Evolutionary conservation across 2,888 invertebrate genomes (phyloP), one percentile per base, ranked within the genome.

Genomic region (Alloplasta piceator): DNA sequence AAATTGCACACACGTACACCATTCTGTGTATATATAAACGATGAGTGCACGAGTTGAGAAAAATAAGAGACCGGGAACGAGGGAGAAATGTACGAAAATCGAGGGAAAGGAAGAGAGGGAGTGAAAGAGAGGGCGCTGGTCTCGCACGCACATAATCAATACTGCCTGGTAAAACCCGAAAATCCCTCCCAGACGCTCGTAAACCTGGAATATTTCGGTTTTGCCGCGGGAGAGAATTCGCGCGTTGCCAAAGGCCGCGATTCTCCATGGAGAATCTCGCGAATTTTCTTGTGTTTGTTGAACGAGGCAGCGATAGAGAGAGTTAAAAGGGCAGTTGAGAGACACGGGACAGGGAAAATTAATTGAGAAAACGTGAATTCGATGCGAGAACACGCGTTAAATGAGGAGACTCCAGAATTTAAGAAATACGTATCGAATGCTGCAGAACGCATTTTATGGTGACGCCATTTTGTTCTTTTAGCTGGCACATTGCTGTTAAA

Each of bases 131-230:
- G 71, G 50, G 72, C 58, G 71, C 56, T 77, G 70, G 82, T 78
- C 84, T 66, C 80, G 84, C 77, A 85, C 85, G 84, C 84, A 83
- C 85, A 26, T 26, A 85, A 85, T 85, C 85, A 85, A 85, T 85
- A 85, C 85, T 83, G 73, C 70, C 68, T 72, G 82, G 83, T 80
- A 78, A 83, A 83, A 83, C 75, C 80, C 74, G 82, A 78, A 80
- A 85, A 83, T 82, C 83, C 71, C 78, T 73, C 76, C 83, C 80
- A 84, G 83, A 82, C 82, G 83, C 82, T 82, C 83, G 82, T 80
- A 83, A 82, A 78, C 81, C 83, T 74, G 78, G 67, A 84, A 82
- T 82, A 84, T 79, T 78, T 82, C 61, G 78, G 55, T 48, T 83
- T 68, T 26, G 43, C 61, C 68, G 36, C 56, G 38, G 58, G 67